Evolutionary conservation across 1,140 invertebrate genomes (phyloP).

Genomic region (Leptonema lineaticorne): DNA sequence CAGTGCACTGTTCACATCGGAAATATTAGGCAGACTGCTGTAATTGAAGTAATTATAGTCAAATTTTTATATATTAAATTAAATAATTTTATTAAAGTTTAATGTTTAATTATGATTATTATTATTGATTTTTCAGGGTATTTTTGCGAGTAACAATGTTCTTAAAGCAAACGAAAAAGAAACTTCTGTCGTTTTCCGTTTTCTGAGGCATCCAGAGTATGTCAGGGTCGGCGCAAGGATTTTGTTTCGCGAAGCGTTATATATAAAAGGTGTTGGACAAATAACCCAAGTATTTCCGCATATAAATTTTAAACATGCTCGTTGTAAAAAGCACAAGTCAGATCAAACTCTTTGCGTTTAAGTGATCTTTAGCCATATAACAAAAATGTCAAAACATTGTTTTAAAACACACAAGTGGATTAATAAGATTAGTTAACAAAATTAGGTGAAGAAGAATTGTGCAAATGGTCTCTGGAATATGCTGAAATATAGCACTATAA

Average conservation of each 20-base stretch:
- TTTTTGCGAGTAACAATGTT: conserved; percentile 46
- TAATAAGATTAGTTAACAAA: too few species aligned
- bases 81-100: not conserved
- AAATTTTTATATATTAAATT: not conserved
- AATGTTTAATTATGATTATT: not conserved
- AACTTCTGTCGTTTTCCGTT: conserved; percentile 85
- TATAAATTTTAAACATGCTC: not conserved
- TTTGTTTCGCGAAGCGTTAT: conserved; percentile 81
- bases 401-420: too few species aligned
- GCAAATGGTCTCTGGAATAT: too few species aligned
- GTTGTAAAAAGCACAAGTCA: conserved; percentile 8
- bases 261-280: conserved; percentile 87
- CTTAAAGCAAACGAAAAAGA: conserved; percentile 72
- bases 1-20: conserved; percentile 94
- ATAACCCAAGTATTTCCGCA: conserved; percentile 82
- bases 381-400: too few species aligned
- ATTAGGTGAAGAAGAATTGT: too few species aligned
- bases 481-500: too few species aligned
- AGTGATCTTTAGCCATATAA: too few species aligned
- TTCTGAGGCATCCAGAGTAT: conserved; percentile 88
- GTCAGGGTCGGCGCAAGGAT: conserved; percentile 83
- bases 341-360: too few species aligned
- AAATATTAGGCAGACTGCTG: conserved; percentile 91
- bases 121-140: conserved; percentile 45
- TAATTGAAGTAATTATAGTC: conserved; percentile 65